Evolutionary conservation across 2,797 vertebrate genomes (phyloP).

Genomic region (Capromys pilorides): DNA sequence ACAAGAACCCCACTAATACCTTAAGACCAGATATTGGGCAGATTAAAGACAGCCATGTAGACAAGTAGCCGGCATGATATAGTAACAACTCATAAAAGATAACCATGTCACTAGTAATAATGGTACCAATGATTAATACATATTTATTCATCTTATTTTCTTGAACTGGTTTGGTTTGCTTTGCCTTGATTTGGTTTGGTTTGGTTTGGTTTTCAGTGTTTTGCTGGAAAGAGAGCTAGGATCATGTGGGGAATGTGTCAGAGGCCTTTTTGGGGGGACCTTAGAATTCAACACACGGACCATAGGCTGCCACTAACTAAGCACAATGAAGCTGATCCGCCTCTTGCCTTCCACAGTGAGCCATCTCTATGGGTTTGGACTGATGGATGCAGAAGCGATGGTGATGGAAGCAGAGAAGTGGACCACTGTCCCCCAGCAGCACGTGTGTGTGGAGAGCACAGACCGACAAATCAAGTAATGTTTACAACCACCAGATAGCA

Average conservation of each 20-base stretch:
- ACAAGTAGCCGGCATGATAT: not conserved
- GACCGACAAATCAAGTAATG: conserved; percentile 97
- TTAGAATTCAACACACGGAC: not conserved
- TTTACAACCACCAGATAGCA: conserved; percentile 26
- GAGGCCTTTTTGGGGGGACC: not conserved
- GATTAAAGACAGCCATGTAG: not conserved
- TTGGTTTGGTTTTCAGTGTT: not conserved
- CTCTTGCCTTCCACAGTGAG: conserved; percentile 90
- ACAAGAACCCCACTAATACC: not conserved
- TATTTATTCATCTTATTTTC: not conserved
- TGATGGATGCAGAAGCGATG: conserved; percentile 99
- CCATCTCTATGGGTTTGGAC: conserved; percentile 97
- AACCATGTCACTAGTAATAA: not conserved
- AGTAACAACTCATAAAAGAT: not conserved
- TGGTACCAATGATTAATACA: not conserved
- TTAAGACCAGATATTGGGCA: not conserved
- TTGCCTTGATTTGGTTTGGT: not conserved
- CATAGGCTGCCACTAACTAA: not conserved
- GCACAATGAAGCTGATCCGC: conserved; percentile 49
- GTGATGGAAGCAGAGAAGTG: conserved; percentile 97
- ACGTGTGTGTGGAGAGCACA: conserved; percentile 96
- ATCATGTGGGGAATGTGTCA: not conserved
- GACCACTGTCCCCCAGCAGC: conserved; percentile 96
- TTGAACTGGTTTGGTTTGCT: not conserved
- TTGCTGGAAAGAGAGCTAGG: not conserved